These are phyloP conservation scores for Neomicropteryx cornuta DNA, from an alignment of 1,140 invertebrate genomes.

Conservation along the genomic window DNA sequence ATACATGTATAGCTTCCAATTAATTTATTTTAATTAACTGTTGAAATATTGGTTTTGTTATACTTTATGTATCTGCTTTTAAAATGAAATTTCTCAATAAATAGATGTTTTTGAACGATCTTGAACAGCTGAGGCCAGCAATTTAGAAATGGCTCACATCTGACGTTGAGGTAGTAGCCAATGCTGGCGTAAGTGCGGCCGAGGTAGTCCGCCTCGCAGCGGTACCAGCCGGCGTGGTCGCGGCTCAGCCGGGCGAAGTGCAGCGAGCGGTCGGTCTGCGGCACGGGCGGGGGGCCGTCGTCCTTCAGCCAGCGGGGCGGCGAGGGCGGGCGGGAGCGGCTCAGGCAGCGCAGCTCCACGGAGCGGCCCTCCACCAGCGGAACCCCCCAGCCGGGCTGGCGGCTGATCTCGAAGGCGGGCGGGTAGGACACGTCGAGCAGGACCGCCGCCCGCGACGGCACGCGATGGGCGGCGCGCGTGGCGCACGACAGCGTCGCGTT, in stretches of 20 bases:
- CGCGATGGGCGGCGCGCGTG: constrained; percentile 5
- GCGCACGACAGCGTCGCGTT: constrained; percentile 29
- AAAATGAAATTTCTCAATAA: too few relatives aligned
- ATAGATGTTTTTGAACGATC: too few relatives aligned
- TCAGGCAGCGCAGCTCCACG: constrained; percentile 78
- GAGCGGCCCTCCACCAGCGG: constrained; percentile 73
- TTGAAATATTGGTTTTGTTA: too few relatives aligned
- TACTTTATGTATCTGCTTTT: too few relatives aligned
- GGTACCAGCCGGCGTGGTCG: constrained; percentile 80
- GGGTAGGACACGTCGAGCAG: constrained; percentile 49
- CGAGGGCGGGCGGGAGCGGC: constrained; percentile 83
- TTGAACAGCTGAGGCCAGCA: not conserved
- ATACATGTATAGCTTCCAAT: too few relatives aligned
- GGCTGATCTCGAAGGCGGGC: constrained; percentile 80
- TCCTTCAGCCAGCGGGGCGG: constrained; percentile 74
- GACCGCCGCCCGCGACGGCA: constrained; percentile 7
- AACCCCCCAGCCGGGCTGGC: constrained; percentile 80
- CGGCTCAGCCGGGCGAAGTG: constrained; percentile 69
- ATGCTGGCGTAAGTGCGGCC: constrained; percentile 77
- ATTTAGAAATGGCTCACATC: constrained; percentile 49
- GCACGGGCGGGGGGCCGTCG: constrained; percentile 45
- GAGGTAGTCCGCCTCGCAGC: constrained; percentile 71
- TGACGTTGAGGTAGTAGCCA: constrained; percentile 78
- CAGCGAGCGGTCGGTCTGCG: constrained; percentile 63
- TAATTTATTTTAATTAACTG: too few relatives aligned